phyloP scores from a whole-genome alignment of 53 echinoderm and acorn worm genomes.

The Henricia sp. region DNA sequence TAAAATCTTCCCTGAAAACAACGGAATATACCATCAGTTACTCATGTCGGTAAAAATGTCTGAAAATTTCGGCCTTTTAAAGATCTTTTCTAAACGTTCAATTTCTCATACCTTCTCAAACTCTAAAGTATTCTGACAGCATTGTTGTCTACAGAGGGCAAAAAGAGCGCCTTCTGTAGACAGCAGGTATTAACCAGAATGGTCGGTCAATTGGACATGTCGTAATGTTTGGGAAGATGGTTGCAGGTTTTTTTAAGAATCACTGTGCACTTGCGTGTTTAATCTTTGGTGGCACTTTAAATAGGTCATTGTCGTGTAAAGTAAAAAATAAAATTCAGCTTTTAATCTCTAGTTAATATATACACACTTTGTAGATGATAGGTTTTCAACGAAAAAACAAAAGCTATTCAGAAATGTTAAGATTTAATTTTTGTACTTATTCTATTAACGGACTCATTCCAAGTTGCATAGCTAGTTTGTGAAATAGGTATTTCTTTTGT shows the following conservation, averaged over 20 bases:
- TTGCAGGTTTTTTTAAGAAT: constrained; percentile 19
- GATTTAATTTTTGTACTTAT: constrained; percentile 60
- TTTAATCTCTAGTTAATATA: constrained; percentile 31
- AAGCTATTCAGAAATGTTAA: constrained; percentile 27
- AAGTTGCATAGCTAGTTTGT: constrained; percentile 58
- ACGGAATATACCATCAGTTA: too few relatives aligned
- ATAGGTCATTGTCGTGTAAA: constrained; percentile 41
- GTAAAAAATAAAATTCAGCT: constrained; percentile 38
- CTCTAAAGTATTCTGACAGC: background rate
- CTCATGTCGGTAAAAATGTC: background rate
- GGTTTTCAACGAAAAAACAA: constrained; percentile 15
- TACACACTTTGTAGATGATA: constrained; percentile 5
- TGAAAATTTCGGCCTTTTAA: background rate
- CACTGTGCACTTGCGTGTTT: constrained; percentile 42
- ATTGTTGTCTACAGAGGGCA: constrained; percentile 13
- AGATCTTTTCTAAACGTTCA: background rate
- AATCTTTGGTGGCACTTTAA: constrained; percentile 34
- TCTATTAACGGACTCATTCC: constrained; percentile 50
- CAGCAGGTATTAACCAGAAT: background rate
- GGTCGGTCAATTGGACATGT: background rate
- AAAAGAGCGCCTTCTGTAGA: constrained; percentile 5
- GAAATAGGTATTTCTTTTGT: constrained; percentile 3
- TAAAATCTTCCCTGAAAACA: too few relatives aligned
- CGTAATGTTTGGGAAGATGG: constrained; percentile 35
- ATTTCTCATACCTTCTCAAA: constrained; percentile 14